phyloP scores from a whole-genome alignment of 2,113 vertebrate genomes.

The Periophthalmodon schlosseri region DNA sequence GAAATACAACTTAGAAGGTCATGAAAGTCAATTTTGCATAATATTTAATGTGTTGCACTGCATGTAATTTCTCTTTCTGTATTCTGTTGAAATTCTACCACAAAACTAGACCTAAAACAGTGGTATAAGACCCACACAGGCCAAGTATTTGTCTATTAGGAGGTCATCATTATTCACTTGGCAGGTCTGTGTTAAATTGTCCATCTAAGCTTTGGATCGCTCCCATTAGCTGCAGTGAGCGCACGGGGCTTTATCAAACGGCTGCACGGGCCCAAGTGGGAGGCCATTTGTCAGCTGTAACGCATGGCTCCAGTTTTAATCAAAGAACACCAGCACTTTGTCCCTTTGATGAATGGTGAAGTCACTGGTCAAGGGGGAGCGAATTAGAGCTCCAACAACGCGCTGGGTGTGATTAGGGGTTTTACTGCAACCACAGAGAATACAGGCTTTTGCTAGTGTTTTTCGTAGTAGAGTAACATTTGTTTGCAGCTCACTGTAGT shows the following conservation, averaged over 20 bases:
- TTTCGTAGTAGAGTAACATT: neutral
- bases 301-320: slow-evolving; percentile 66
- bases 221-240: slow-evolving; percentile 44
- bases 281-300: slow-evolving; percentile 64
- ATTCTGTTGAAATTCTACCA: slow-evolving; percentile 3
- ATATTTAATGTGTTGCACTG: neutral
- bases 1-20: no score
- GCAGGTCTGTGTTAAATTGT: slow-evolving; percentile 33
- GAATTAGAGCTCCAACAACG: slow-evolving; percentile 16
- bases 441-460: neutral
- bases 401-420: neutral
- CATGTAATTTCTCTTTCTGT: neutral
- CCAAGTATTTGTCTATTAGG: slow-evolving; percentile 17
- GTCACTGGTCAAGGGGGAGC: slow-evolving; percentile 13
- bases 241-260: slow-evolving; percentile 46
- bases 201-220: slow-evolving; percentile 32
- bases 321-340: slow-evolving; percentile 63
- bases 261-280: slow-evolving; percentile 56
- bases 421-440: neutral
- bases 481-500: neutral
- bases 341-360: slow-evolving; percentile 63
- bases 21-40: no score
- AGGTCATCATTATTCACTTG: slow-evolving; percentile 38
- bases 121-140: no score
- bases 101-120: neutral